Conservation (phyloP, 2,888 invertebrate genomes). For the Sesia apiformis region DNA sequence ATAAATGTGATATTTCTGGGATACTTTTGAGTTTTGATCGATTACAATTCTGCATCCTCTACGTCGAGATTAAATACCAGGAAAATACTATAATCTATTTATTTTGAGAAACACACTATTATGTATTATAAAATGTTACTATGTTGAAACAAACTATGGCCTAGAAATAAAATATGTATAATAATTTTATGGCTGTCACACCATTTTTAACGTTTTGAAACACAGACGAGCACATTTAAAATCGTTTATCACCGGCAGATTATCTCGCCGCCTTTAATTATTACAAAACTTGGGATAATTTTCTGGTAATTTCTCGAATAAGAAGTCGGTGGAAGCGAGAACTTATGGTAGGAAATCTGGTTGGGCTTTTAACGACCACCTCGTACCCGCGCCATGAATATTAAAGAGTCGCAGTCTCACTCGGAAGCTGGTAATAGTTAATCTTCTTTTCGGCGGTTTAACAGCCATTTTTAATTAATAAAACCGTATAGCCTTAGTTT, state of each 20-base stretch:
- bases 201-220: too few species aligned
- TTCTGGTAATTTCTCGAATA: not conserved
- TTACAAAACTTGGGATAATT: not conserved
- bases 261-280: not conserved
- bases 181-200: too few species aligned
- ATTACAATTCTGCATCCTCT: too few species aligned
- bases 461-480: constrained; percentile 30
- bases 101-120: too few species aligned
- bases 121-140: too few species aligned
- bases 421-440: constrained; percentile 28
- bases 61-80: too few species aligned
- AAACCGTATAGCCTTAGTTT: constrained; percentile 3
- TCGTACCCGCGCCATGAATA: constrained; percentile 36
- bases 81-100: too few species aligned
- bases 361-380: constrained; percentile 27
- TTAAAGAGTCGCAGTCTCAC: constrained; percentile 31
- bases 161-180: too few species aligned
- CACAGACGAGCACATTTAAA: too few species aligned
- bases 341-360: constrained; percentile 16
- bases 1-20: too few species aligned
- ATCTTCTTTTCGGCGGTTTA: constrained; percentile 33
- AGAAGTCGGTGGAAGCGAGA: constrained; percentile 15
- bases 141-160: not conserved
- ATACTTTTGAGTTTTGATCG: too few species aligned
- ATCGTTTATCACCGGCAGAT: too few species aligned